Percentiles rank a stretch among this genome's conserved stretches.
Evolutionary conservation across 1,140 invertebrate species (phyloP).

Genomic region (Laupala kohalensis): DNA sequence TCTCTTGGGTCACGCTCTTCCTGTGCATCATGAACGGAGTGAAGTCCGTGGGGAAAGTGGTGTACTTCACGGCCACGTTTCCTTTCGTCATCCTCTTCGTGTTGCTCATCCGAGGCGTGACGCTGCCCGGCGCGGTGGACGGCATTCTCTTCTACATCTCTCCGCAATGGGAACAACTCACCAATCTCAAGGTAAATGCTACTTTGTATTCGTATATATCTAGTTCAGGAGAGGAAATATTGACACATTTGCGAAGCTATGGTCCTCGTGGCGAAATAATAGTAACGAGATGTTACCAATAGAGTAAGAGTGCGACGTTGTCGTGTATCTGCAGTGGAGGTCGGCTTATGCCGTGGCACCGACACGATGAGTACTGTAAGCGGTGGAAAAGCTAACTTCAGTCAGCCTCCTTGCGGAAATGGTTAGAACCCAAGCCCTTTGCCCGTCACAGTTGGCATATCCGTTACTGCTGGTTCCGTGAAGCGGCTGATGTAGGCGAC

Average conservation of each 20-base stretch:
- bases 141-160: conserved; percentile 72
- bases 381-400: too few species aligned
- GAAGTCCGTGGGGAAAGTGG: conserved; percentile 42
- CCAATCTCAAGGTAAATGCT: conserved; percentile 40
- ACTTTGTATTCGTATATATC: not conserved
- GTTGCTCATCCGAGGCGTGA: conserved; percentile 57
- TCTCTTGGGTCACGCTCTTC: conserved; percentile 35
- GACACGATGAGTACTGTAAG: too few species aligned
- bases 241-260: too few species aligned
- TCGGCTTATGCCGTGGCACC: too few species aligned
- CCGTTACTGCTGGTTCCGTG: too few species aligned
- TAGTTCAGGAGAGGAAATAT: not conserved
- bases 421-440: too few species aligned
- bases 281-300: too few species aligned
- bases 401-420: too few species aligned
- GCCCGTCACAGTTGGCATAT: too few species aligned
- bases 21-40: conserved; percentile 36
- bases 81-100: conserved; percentile 32
- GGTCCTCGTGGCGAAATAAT: not conserved
- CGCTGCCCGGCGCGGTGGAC: conserved; percentile 58
- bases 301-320: not conserved
- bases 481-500: too few species aligned
- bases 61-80: conserved; percentile 33
- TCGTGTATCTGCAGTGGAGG: too few species aligned
- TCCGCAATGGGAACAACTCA: conserved; percentile 63